Conservation (phyloP, 2,113 vertebrate species). For the Myiozetetes cayanensis region DNA sequence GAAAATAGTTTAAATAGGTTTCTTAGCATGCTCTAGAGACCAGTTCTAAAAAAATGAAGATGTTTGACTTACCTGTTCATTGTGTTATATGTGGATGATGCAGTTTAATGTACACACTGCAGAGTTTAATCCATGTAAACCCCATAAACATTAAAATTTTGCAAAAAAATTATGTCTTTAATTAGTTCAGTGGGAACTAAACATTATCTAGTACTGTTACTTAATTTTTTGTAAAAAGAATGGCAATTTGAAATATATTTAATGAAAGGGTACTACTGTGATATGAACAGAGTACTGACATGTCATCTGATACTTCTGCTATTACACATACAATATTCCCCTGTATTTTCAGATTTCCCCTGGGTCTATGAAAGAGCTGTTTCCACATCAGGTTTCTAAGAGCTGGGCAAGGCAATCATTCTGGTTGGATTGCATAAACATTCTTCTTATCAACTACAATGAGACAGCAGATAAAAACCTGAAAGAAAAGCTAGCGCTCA, state of each 20-base stretch:
- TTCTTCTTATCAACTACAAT: background rate
- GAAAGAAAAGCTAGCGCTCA: background rate
- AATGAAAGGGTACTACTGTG: background rate
- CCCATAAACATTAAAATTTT: background rate
- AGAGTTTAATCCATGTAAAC: background rate
- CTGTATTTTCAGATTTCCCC: background rate
- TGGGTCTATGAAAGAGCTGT: background rate
- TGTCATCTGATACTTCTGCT: background rate
- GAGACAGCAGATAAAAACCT: background rate
- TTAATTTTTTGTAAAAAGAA: background rate
- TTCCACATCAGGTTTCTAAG: background rate
- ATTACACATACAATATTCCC: background rate
- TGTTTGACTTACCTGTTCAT: background rate
- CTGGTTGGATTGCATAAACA: background rate
- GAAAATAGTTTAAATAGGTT: background rate
- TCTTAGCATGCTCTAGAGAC: background rate
- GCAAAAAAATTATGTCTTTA: background rate
- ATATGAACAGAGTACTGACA: background rate
- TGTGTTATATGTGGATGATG: background rate
- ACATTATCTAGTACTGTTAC: background rate
- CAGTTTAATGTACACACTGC: background rate
- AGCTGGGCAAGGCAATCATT: accelerated
- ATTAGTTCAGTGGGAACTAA: background rate
- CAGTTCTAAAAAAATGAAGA: background rate
- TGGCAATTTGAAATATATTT: background rate